phyloP scores from a whole-genome alignment of 1,140 invertebrate genomes.

The Archivesica marissinica region DNA sequence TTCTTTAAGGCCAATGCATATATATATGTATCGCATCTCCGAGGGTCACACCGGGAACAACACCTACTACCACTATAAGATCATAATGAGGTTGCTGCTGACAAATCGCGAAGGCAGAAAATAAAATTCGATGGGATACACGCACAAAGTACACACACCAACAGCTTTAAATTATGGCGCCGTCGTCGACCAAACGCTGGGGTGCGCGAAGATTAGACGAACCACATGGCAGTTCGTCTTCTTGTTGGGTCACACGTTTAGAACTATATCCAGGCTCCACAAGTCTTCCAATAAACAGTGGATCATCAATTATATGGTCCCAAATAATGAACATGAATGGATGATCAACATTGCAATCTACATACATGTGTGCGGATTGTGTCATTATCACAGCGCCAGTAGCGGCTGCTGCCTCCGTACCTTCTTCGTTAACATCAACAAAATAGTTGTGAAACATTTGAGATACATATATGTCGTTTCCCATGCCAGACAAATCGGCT shows the following conservation, averaged over 20 bases:
- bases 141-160: no score
- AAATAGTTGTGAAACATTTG: conserved; percentile 85
- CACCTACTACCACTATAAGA: no score
- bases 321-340: conserved; percentile 90
- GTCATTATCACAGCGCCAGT: conserved; percentile 43
- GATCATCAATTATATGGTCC: conserved; percentile 86
- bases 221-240: no score
- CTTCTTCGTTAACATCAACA: conserved; percentile 85
- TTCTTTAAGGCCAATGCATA: no score
- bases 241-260: not conserved
- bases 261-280: not conserved
- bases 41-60: no score
- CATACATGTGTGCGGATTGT: not conserved
- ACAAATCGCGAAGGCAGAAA: no score
- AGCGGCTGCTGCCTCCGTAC: conserved; percentile 74
- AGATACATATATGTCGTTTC: conserved; percentile 68
- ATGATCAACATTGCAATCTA: conserved; percentile 88
- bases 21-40: no score
- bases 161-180: no score
- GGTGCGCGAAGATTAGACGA: no score
- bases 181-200: no score
- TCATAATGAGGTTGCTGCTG: no score
- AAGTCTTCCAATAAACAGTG: conserved; percentile 88
- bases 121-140: no score
- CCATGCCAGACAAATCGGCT: conserved; percentile 77